Evolutionary conservation across 2,113 vertebrate genomes (phyloP).

Genomic region (Arvicanthis niloticus): DNA sequence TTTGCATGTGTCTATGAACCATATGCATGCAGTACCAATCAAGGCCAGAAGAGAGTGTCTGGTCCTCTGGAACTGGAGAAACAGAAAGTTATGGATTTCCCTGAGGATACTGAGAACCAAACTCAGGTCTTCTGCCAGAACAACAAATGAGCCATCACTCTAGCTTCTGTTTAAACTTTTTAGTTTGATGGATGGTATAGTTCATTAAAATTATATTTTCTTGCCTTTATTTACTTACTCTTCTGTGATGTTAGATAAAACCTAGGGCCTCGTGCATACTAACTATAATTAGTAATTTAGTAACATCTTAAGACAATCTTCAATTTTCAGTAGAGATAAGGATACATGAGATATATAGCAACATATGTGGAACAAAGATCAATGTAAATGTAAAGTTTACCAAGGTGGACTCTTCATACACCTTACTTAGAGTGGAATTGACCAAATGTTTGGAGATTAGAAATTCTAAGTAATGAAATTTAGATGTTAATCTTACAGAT

Average conservation of each 20-base stretch:
- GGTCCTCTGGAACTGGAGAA: background rate
- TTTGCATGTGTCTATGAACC: background rate
- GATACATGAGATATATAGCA: background rate
- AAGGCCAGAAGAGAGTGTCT: background rate
- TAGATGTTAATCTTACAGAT: background rate
- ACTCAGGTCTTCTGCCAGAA: background rate
- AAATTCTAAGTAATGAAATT: background rate
- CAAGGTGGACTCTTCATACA: background rate
- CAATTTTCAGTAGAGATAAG: background rate
- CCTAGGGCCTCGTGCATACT: background rate
- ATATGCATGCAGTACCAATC: background rate
- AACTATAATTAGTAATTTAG: background rate
- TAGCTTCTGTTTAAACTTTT: background rate
- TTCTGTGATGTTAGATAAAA: background rate
- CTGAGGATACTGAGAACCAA: background rate
- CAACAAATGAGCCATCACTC: background rate
- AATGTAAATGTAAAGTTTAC: background rate
- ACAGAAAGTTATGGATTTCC: background rate
- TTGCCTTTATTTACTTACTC: background rate
- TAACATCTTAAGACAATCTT: background rate
- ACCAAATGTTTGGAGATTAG: background rate
- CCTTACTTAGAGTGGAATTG: background rate
- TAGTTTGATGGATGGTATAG: background rate
- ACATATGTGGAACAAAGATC: background rate
- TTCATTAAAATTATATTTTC: background rate